phyloP scores from a whole-genome alignment of 92 coral and sea anemone genomes.

The Zoanthus gigantus region DNA sequence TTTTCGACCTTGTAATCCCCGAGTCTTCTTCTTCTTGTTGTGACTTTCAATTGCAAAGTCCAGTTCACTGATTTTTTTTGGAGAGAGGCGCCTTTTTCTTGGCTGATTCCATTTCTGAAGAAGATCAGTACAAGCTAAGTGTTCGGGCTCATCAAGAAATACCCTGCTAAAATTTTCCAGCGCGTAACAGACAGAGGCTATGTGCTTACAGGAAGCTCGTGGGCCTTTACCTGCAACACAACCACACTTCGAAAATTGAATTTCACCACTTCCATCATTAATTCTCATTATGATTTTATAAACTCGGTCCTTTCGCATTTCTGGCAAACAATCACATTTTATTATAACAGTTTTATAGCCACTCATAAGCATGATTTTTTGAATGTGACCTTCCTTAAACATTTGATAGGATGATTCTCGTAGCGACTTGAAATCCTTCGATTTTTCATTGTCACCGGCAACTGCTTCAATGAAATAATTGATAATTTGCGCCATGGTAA shows the following conservation, averaged over 20 bases:
- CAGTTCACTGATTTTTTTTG: neutral
- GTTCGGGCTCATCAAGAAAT: neutral
- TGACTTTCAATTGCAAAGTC: conserved; percentile 3
- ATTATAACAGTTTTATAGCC: neutral
- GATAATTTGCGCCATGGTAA: too few species aligned
- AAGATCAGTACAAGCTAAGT: neutral
- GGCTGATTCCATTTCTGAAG: neutral
- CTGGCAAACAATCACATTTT: too few species aligned
- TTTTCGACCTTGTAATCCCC: neutral
- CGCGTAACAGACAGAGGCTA: neutral
- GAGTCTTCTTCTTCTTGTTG: conserved; percentile 6
- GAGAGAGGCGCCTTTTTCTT: neutral
- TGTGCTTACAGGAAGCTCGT: neutral
- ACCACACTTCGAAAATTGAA: neutral
- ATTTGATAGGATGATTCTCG: neutral
- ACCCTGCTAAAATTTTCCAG: neutral
- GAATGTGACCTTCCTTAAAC: conserved; percentile 10
- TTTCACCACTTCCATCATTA: neutral
- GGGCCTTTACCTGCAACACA: neutral
- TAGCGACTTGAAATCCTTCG: too few species aligned
- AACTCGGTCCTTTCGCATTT: neutral
- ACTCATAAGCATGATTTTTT: neutral
- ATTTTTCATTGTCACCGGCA: too few species aligned
- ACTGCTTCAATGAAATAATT: too few species aligned
- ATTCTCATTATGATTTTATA: neutral